Base-by-base conservation (phyloP, 2,888 invertebrate genomes). In the Hypercompe scribonia region DNA sequence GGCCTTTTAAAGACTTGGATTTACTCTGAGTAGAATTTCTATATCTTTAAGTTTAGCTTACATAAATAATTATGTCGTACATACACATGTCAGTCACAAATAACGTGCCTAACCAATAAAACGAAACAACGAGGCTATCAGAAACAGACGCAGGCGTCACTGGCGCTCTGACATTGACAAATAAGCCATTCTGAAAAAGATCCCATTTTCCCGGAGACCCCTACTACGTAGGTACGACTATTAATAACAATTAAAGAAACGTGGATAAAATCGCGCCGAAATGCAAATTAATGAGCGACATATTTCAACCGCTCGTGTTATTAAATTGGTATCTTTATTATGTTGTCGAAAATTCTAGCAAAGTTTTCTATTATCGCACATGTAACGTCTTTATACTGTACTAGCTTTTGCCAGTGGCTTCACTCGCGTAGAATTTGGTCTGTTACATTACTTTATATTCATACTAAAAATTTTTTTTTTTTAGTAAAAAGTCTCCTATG, bases 151-250 rank as follows among this genome's bases (percentile, higher is more conserved):
- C 89, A 89, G 82, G 88, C 91, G 89, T 92, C 92, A 91, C 90
- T 89, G 90, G 72, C 87, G 86, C 80, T 80, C 87, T 91, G 93
- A 93, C 93, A 91, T 92, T 94, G 93, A 93, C 93, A 93, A 92
- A 93, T 93, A 93, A 92, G 91, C 90, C 90, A 90, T 91, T 91
- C 90, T 89, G 92, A 91, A 92, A 93, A 92, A 93, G 91, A 92
- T 90, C 90, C 90, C 91, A 89, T 90, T 91, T 90, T 86, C 88
- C 86, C 86, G 82, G 81, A 86, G 86, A 86, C 91, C 92, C 90
- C 90, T 92, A 91, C 91, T 85, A 92, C 81, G 89, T 61, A 31
- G 36, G 33, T 83, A 83, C 82, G 81, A 79, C 84, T 85, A 87
- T 87, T 87, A 84, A 85, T 87, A 86, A 86, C 81, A 87, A 88